phyloP scores from a whole-genome alignment of 92 coral and sea anemone species.

The Porites evermanni region DNA sequence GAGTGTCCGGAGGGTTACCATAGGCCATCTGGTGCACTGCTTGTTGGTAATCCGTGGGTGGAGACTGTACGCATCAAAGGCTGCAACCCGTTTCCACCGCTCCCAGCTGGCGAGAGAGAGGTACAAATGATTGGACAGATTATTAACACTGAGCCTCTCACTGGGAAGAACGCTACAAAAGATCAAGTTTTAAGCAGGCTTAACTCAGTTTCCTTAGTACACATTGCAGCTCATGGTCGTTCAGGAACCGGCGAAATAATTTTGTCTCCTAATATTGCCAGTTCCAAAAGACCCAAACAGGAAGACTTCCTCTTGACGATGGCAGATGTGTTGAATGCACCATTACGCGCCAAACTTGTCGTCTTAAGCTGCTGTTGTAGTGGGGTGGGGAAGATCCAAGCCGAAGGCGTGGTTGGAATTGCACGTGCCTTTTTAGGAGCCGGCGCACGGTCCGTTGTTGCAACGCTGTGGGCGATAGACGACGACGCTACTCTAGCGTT shows the following conservation, averaged over 20 bases:
- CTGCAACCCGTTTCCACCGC: not conserved
- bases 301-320: not conserved
- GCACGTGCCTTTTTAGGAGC: too few species aligned
- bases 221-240: conserved; percentile 12
- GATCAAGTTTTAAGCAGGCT: conserved; percentile 13
- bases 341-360: not conserved
- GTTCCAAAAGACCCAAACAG: not conserved
- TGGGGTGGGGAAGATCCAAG: not conserved
- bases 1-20: too few species aligned
- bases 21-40: too few species aligned
- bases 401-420: not conserved
- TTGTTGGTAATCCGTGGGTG: too few species aligned
- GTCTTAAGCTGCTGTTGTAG: conserved; percentile 7
- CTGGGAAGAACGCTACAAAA: not conserved
- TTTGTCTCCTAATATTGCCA: conserved; percentile 2
- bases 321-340: conserved; percentile 6
- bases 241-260: not conserved
- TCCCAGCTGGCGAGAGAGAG: not conserved
- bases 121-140: conserved; percentile 6
- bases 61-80: too few species aligned
- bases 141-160: not conserved
- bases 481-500: not conserved
- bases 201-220: conserved; percentile 7
- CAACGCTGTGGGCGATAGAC: not conserved
- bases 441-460: too few species aligned